A percentile compares a stretch with the other conserved stretches of the same genome.
Evolutionary conservation across 2,888 invertebrate genomes (phyloP).

Genomic region (Antheraea yamamai): DNA sequence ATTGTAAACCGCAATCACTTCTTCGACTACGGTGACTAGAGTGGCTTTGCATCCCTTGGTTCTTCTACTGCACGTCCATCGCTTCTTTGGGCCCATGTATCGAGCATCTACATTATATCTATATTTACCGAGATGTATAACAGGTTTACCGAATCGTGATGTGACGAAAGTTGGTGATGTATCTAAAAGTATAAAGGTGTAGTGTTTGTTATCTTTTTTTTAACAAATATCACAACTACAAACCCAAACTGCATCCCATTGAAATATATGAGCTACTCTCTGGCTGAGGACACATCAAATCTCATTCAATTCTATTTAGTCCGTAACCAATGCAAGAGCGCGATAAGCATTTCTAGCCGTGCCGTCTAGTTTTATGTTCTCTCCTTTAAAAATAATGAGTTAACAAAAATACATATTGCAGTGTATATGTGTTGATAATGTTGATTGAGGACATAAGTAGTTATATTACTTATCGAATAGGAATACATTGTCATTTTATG

Average conservation of each 20-base stretch:
- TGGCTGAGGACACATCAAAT: neutral
- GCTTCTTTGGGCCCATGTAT: conserved; percentile 32
- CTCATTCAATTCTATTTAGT: neutral
- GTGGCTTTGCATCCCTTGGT: conserved; percentile 41
- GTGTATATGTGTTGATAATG: neutral
- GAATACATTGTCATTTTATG: neutral
- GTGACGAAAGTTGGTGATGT: conserved; percentile 23
- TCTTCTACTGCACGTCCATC: conserved; percentile 39
- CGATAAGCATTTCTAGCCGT: neutral
- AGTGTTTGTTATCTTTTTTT: neutral
- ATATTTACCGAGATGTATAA: conserved; percentile 35
- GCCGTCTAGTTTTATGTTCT: neutral
- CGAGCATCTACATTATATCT: conserved; percentile 38
- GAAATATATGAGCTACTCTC: neutral
- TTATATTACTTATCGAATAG: neutral
- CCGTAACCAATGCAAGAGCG: neutral
- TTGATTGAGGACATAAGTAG: neutral
- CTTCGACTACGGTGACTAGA: conserved; percentile 39
- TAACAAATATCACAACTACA: neutral
- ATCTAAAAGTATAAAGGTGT: conserved; percentile 20
- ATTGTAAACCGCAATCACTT: conserved; percentile 36
- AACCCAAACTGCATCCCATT: neutral
- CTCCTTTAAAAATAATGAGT: too few species aligned
- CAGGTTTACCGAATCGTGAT: conserved; percentile 39
- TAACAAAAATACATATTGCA: too few species aligned